These are phyloP conservation scores for Lamproptera curius DNA, from an alignment of 2,888 invertebrate species.

Conservation along the genomic window DNA sequence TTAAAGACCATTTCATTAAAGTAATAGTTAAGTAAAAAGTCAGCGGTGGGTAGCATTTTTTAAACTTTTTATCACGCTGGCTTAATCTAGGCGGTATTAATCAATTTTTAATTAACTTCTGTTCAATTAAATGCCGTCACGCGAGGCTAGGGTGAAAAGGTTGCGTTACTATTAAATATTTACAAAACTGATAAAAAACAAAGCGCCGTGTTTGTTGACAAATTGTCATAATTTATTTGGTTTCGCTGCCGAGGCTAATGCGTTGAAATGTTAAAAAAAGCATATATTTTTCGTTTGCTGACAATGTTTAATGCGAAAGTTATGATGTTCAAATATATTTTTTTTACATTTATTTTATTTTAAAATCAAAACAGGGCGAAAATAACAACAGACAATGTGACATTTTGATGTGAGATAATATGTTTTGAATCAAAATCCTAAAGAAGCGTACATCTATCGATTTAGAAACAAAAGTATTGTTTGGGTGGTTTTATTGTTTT, in stretches of 20 bases:
- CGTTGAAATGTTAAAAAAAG: no score
- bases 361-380: no score
- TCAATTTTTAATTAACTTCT: constrained; percentile 16
- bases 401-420: no score
- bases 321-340: no score
- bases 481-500: no score
- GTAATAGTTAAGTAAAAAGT: constrained; percentile 3
- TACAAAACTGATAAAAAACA: constrained; percentile 8
- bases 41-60: background rate
- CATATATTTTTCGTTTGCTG: no score
- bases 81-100: constrained; percentile 13
- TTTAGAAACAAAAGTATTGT: no score
- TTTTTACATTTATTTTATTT: no score
- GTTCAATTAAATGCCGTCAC: constrained; percentile 14
- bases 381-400: no score
- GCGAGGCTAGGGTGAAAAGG: constrained; percentile 10
- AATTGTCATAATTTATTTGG: constrained; percentile 13
- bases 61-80: background rate
- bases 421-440: no score
- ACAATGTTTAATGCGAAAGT: no score
- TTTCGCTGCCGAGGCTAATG: background rate
- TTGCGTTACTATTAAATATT: constrained; percentile 16
- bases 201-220: constrained; percentile 14
- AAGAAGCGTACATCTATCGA: no score
- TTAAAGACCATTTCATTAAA: constrained; percentile 5